phyloP scores from a whole-genome alignment of 1,140 invertebrate species.

The Semibalanus balanoides region DNA sequence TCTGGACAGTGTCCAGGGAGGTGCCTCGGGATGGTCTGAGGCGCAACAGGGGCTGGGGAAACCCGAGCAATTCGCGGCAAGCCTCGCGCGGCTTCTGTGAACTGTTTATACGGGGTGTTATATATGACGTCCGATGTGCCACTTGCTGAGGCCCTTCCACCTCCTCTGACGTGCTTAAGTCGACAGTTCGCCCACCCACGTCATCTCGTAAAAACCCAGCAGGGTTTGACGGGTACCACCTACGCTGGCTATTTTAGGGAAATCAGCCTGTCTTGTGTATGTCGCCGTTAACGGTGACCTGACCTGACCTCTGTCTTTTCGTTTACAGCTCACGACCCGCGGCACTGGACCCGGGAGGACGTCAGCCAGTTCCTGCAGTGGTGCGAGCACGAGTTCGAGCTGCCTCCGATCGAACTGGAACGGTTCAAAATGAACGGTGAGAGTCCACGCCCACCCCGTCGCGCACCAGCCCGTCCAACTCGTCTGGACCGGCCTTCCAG shows the following conservation, averaged over 20 bases:
- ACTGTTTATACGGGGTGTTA: no score
- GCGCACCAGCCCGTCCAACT: neutral
- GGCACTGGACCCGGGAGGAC: conserved; percentile 79
- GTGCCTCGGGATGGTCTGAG: no score
- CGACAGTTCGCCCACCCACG: no score
- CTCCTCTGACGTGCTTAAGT: no score
- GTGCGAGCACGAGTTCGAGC: conserved; percentile 82
- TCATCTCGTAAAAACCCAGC: neutral
- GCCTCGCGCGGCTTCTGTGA: no score
- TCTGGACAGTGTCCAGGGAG: no score
- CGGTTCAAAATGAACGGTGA: conserved; percentile 94
- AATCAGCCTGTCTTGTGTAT: conserved; percentile 4
- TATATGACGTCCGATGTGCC: no score
- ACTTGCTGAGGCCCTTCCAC: no score
- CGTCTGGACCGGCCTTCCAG: neutral
- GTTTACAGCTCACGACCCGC: conserved; percentile 60
- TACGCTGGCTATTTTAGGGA: neutral
- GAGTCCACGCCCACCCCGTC: neutral
- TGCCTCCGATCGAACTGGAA: conserved; percentile 80
- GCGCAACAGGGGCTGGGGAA: no score
- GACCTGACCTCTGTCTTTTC: conserved; percentile 4
- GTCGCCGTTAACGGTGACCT: neutral
- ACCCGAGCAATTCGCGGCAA: no score
- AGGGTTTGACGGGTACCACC: neutral
- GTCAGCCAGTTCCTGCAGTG: conserved; percentile 75